Conservation (phyloP, 2,797 vertebrate genomes). For the Chrysocyon brachyurus region DNA sequence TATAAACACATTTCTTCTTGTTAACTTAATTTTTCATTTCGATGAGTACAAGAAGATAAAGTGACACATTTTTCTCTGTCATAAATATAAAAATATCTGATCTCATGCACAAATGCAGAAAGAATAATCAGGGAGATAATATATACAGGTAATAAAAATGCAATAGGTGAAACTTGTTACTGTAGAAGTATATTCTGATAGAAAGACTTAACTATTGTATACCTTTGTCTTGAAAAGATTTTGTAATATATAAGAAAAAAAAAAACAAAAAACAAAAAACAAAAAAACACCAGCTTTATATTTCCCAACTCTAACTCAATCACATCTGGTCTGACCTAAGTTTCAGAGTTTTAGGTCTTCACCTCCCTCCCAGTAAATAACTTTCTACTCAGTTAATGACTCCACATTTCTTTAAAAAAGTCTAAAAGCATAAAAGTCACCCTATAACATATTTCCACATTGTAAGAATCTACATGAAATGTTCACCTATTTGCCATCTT, state of each 20-base stretch:
- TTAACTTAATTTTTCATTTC: slow-evolving; percentile 16
- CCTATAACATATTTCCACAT: not conserved
- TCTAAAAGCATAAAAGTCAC: not conserved
- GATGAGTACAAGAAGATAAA: not conserved
- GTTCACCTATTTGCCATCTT: not conserved
- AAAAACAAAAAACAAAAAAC: not conserved
- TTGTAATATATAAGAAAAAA: not conserved
- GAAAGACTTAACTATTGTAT: not conserved
- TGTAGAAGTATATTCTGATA: not conserved
- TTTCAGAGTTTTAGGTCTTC: not conserved
- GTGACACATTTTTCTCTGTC: not conserved
- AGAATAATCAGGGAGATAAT: not conserved
- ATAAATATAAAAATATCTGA: not conserved
- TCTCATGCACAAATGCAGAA: not conserved
- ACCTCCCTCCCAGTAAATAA: not conserved
- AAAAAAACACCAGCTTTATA: not conserved
- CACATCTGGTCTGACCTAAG: not conserved
- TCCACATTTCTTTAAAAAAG: not conserved
- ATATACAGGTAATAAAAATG: not conserved
- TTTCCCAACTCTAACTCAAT: not conserved
- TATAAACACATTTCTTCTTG: not conserved
- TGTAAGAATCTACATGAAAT: not conserved
- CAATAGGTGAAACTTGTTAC: not conserved
- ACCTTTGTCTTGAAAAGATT: not conserved
- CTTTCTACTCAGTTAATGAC: not conserved